Percentiles rank a stretch among this genome's conserved stretches.
These are phyloP conservation scores for Telmatochromis brichardi DNA, from an alignment of 2,113 vertebrate species.

Conservation along the genomic window DNA sequence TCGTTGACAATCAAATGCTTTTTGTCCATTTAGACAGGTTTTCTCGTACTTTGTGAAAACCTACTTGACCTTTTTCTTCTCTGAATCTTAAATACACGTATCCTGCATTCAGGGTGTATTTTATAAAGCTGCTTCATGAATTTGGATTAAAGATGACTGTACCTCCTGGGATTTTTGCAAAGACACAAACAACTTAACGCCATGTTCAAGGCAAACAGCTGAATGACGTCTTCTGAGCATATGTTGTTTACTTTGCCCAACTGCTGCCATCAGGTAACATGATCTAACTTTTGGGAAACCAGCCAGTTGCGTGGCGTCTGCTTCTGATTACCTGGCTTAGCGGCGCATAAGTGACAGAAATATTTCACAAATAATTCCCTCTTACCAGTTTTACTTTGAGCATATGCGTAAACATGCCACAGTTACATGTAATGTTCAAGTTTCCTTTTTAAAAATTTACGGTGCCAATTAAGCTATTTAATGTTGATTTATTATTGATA, in stretches of 20 bases:
- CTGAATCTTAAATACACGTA: not conserved
- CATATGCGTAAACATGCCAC: not conserved
- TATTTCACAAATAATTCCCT: not conserved
- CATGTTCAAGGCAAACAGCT: not conserved
- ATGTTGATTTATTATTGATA: not conserved
- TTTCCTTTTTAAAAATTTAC: not conserved
- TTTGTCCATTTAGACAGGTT: not conserved
- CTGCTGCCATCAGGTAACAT: not conserved
- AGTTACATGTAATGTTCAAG: not conserved
- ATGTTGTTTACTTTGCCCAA: conserved; percentile 57
- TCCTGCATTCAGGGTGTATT: not conserved
- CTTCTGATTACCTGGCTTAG: conserved; percentile 15
- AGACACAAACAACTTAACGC: not conserved
- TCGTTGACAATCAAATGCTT: not conserved
- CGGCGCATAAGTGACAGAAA: not conserved
- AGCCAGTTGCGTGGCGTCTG: not conserved
- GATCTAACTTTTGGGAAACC: not conserved
- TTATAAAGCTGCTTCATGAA: not conserved
- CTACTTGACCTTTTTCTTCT: not conserved
- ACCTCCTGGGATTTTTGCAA: not conserved
- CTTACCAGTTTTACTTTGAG: not conserved
- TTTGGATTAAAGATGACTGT: not conserved
- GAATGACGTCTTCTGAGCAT: conserved; percentile 28
- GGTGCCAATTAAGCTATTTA: not conserved
- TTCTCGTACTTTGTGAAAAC: not conserved